phyloP scores from a whole-genome alignment of 2,888 invertebrate species.

The Pardosa pseudoannulata region DNA sequence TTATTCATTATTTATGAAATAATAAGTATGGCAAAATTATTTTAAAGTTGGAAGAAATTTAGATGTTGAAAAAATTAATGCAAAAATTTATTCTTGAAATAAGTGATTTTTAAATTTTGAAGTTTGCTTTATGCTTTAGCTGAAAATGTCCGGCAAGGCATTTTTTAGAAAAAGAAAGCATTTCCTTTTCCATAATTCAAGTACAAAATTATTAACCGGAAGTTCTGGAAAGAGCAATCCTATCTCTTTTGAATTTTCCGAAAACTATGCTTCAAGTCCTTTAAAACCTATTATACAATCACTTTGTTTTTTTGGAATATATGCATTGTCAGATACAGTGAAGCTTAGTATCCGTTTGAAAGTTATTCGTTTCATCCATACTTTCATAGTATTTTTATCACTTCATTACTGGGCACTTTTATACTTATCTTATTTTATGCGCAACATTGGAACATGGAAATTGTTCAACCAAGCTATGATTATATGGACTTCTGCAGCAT shows the following conservation, averaged over 20 bases:
- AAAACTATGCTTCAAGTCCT: constrained; percentile 8
- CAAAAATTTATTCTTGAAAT: too few species aligned
- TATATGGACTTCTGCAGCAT: constrained; percentile 36
- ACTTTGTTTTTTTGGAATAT: constrained; percentile 25
- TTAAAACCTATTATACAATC: constrained; percentile 20
- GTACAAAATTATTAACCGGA: background rate
- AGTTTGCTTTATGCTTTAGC: too few species aligned
- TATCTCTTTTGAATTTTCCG: background rate
- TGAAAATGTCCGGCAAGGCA: background rate
- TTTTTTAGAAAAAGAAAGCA: background rate
- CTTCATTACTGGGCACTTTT: constrained; percentile 54
- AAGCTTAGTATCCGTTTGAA: background rate
- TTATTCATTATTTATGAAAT: too few species aligned
- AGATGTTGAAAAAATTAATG: too few species aligned
- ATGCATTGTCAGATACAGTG: background rate
- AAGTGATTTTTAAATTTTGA: too few species aligned
- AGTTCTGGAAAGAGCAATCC: background rate
- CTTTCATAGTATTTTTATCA: background rate
- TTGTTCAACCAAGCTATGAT: constrained; percentile 47
- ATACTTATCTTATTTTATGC: constrained; percentile 34
- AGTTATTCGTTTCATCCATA: background rate
- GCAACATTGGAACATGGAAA: constrained; percentile 43
- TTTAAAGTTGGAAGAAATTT: too few species aligned
- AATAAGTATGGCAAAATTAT: too few species aligned
- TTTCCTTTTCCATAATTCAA: background rate